These are phyloP conservation scores for Tetropium fuscum DNA, from an alignment of 2,888 invertebrate species.

Conservation along the genomic window DNA sequence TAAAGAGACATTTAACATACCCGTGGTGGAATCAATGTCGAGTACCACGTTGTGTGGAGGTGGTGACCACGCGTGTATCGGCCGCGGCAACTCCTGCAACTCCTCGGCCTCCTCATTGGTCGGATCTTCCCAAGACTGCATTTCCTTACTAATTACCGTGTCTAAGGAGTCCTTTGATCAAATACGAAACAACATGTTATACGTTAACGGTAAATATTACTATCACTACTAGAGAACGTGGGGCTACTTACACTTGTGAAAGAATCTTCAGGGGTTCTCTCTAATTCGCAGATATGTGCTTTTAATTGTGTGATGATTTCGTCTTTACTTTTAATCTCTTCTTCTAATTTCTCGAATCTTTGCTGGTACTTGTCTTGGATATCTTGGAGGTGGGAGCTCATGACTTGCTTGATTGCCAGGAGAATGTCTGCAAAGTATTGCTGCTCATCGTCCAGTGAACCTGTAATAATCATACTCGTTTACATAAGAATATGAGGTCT, in stretches of 20 bases:
- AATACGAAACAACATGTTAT: neutral
- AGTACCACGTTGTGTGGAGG: slow-evolving; percentile 52
- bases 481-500: too few species aligned
- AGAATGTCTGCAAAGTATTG: slow-evolving; percentile 86
- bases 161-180: slow-evolving; percentile 60
- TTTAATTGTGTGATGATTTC: slow-evolving; percentile 84
- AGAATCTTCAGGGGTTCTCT: slow-evolving; percentile 64
- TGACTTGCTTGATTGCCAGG: slow-evolving; percentile 82
- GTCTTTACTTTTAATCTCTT: slow-evolving; percentile 84
- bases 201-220: neutral
- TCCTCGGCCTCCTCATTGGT: slow-evolving; percentile 78
- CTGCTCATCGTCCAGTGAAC: slow-evolving; percentile 76
- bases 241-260: slow-evolving; percentile 51
- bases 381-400: slow-evolving; percentile 79
- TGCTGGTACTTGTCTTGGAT: slow-evolving; percentile 79
- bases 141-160: slow-evolving; percentile 62
- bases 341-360: slow-evolving; percentile 81
- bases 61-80: slow-evolving; percentile 54
- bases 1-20: slow-evolving; percentile 18
- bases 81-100: slow-evolving; percentile 73
- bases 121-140: slow-evolving; percentile 77
- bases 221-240: too few species aligned
- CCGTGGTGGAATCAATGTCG: slow-evolving; percentile 60
- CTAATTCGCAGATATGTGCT: slow-evolving; percentile 77
- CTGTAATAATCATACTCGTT: too few species aligned